Conservation (phyloP, 2,797 vertebrate species). For the Chelon auratus region DNA sequence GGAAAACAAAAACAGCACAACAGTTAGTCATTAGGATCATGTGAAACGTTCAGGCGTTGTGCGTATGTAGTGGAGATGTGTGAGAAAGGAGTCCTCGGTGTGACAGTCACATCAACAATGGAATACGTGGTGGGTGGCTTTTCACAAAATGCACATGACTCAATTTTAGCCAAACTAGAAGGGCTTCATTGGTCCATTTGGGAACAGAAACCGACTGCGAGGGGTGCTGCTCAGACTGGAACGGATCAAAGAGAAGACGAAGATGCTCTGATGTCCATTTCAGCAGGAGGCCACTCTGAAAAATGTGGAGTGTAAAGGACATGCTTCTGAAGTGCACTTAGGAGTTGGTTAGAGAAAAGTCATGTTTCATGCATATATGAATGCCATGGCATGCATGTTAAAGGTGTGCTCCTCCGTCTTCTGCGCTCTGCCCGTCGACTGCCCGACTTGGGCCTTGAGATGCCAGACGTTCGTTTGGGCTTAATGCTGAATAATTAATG, state of each 20-base stretch:
- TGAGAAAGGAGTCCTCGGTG: not conserved
- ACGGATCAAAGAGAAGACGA: not conserved
- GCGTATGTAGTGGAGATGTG: conserved; percentile 15
- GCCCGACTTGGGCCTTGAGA: conserved; percentile 17
- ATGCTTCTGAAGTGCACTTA: conserved; percentile 30
- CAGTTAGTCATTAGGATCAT: conserved; percentile 22
- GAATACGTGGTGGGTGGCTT: conserved; percentile 19
- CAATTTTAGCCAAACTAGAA: conserved; percentile 26
- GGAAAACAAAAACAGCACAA: not conserved
- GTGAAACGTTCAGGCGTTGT: conserved; percentile 14
- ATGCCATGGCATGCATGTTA: conserved; percentile 34
- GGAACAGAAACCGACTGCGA: conserved; percentile 16
- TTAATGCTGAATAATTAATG: conserved; percentile 72
- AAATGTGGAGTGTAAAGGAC: conserved; percentile 9
- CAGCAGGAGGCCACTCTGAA: conserved; percentile 6
- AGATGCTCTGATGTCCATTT: conserved; percentile 27
- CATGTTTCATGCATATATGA: conserved; percentile 48
- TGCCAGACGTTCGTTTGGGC: conserved; percentile 45
- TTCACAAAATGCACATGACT: conserved; percentile 28
- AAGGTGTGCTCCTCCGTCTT: conserved; percentile 29
- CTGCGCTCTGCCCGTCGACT: not conserved
- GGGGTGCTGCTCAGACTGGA: conserved; percentile 20
- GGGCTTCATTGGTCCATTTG: conserved; percentile 24
- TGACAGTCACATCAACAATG: conserved; percentile 28
- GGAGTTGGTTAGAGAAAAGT: conserved; percentile 14